Evolutionary conservation across 2,888 invertebrate genomes (phyloP), one percentile per base, ranked within the genome.

Genomic region (Aleiodes alternator): DNA sequence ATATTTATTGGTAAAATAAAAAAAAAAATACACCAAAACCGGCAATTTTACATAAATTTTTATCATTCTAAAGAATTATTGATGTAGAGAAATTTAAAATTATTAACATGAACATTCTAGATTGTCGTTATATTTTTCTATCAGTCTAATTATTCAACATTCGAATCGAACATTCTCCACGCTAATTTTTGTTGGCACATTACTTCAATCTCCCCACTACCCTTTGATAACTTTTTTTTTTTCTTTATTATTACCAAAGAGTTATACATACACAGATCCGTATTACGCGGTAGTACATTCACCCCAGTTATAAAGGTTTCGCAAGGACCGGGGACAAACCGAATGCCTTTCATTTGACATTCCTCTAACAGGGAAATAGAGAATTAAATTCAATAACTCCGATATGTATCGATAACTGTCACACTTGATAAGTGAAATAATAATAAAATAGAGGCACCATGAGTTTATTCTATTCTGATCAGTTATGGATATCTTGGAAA

Each of bases 261-360:
- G 59, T 59, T 59, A 34, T 59, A 59, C 59, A 59, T 59, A 34
- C 34, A 59, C 59, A 64, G 43, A 64, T 64, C 64, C 23, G 55
- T 72, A 23, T 75, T 80, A 77, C 75, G 31, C 43, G 57, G 64
- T 38, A 72, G 75, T 73, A 79, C 83, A 76, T 83, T 83, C 80
- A 83, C 81, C 80, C 61, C 55, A 48, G 66, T 56, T 70, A 55
- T 38, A 53, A 55, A 69, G 80, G 80, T 86, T 86, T 85, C 83
- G 84, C 83, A 85, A 86, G 82, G 83, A 84, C 82, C 82, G 78
- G 81, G 79, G 80, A 80, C 80, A 43, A 43, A 81, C 76, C 68
- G 68, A 80, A 78, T 75, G 75, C 79, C 81, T 80, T 82, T 81
- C 80, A 74, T 80, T 81, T 75, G 72, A 79, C 79, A 80, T 81